phyloP scores from a whole-genome alignment of 2,888 invertebrate genomes.

The Auanema freiburgensis region DNA sequence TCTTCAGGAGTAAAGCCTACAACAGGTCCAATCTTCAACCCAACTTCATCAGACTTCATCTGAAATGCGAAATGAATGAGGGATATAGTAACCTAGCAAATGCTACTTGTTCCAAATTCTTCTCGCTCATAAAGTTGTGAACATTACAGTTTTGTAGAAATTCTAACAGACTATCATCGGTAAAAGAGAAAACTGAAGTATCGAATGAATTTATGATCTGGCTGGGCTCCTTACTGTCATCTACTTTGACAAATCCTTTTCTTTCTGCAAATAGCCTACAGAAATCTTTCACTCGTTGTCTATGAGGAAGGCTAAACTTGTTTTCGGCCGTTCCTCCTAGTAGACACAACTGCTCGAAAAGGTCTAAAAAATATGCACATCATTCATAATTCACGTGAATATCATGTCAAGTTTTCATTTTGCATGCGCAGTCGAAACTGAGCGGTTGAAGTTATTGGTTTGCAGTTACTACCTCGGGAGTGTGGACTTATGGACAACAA shows the following conservation, averaged over 20 bases:
- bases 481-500: conserved; percentile 49
- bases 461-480: conserved; percentile 35
- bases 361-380: conserved; percentile 30
- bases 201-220: neutral
- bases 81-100: no score
- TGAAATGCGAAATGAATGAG: no score
- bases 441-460: no score
- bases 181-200: no score
- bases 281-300: conserved; percentile 29
- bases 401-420: no score
- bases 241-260: conserved; percentile 43
- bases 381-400: neutral
- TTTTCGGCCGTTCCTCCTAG: conserved; percentile 54
- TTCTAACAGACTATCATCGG: no score
- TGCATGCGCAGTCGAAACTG: no score
- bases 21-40: conserved; percentile 44
- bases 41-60: conserved; percentile 17
- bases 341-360: conserved; percentile 55
- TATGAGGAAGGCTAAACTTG: conserved; percentile 48
- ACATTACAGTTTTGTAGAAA: no score
- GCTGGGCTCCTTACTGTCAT: neutral
- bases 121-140: no score
- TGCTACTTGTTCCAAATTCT: no score
- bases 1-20: conserved; percentile 39
- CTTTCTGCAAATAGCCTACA: conserved; percentile 42